Conservation (phyloP, 64 coral and sea anemone genomes). For the Acropora yongei region DNA sequence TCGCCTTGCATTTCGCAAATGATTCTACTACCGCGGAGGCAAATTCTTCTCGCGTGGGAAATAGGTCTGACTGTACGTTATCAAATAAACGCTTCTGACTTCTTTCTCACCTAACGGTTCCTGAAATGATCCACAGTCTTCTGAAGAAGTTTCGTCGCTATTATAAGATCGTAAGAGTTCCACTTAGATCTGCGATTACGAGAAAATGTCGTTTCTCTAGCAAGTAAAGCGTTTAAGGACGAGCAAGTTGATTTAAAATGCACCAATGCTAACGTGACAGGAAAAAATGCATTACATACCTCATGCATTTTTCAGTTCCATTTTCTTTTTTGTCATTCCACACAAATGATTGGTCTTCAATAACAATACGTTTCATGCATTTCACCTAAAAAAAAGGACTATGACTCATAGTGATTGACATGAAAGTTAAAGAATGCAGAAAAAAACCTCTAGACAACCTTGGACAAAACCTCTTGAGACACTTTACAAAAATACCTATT, state of each 20-base stretch:
- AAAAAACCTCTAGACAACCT: not conserved
- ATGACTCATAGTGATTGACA: slow-evolving; percentile 23
- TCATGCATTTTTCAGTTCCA: slow-evolving; percentile 3
- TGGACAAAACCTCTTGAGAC: too few species aligned
- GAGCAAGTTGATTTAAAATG: slow-evolving; percentile 28
- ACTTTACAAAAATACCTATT: too few species aligned
- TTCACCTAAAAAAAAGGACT: slow-evolving; percentile 15
- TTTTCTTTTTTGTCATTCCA: not conserved
- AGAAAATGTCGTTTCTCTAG: slow-evolving; percentile 28
- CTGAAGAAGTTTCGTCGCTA: slow-evolving; percentile 40
- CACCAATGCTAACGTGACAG: slow-evolving; percentile 16
- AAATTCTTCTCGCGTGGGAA: slow-evolving; percentile 32
- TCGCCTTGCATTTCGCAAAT: slow-evolving; percentile 29
- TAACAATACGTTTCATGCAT: not conserved
- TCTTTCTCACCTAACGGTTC: not conserved
- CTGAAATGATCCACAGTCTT: not conserved
- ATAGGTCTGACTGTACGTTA: slow-evolving; percentile 49
- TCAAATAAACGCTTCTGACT: not conserved
- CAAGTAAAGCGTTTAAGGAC: slow-evolving; percentile 14
- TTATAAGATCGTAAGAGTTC: slow-evolving; percentile 40
- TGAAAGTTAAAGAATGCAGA: slow-evolving; percentile 14
- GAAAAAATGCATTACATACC: slow-evolving; percentile 4
- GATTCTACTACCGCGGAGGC: slow-evolving; percentile 23
- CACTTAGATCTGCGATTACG: slow-evolving; percentile 14
- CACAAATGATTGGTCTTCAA: not conserved